These are phyloP conservation scores for Numenius phaeopus DNA, from an alignment of 2,797 vertebrate genomes.

Conservation along the genomic window DNA sequence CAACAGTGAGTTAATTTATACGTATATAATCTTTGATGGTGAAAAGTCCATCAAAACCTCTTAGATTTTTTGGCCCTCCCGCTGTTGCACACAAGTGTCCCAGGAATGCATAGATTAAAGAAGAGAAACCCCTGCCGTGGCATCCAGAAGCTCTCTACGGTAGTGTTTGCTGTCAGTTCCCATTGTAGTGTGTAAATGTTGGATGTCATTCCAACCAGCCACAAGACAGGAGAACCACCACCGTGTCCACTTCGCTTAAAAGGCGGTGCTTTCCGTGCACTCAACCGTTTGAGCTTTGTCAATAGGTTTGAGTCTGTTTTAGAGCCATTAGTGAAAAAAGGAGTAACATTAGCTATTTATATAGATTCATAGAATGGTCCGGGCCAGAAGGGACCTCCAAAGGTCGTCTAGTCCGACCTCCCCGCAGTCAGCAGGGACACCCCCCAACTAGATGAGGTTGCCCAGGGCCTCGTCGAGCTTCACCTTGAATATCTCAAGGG, in stretches of 20 bases:
- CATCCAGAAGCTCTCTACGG: background rate
- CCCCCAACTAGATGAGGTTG: too few relatives aligned
- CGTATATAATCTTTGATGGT: background rate
- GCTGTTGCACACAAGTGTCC: too few relatives aligned
- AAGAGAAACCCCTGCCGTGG: too few relatives aligned
- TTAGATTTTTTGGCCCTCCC: too few relatives aligned
- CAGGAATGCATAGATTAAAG: too few relatives aligned
- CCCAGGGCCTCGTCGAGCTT: too few relatives aligned
- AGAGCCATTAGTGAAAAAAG: background rate
- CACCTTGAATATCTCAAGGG: too few relatives aligned
- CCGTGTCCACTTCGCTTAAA: background rate
- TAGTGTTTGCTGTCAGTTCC: background rate
- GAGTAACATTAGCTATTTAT: background rate
- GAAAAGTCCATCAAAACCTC: too few relatives aligned
- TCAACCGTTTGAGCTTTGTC: background rate
- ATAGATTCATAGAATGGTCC: too few relatives aligned
- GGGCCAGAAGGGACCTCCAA: too few relatives aligned
- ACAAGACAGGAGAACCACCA: background rate
- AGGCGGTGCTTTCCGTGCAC: background rate
- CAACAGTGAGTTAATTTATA: background rate
- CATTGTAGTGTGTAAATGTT: background rate
- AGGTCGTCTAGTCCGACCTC: too few relatives aligned
- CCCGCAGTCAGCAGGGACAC: too few relatives aligned
- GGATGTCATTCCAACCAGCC: background rate
- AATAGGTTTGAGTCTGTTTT: background rate